phyloP scores from a whole-genome alignment of 1,140 invertebrate genomes.

The Drosophila kikkawai region DNA sequence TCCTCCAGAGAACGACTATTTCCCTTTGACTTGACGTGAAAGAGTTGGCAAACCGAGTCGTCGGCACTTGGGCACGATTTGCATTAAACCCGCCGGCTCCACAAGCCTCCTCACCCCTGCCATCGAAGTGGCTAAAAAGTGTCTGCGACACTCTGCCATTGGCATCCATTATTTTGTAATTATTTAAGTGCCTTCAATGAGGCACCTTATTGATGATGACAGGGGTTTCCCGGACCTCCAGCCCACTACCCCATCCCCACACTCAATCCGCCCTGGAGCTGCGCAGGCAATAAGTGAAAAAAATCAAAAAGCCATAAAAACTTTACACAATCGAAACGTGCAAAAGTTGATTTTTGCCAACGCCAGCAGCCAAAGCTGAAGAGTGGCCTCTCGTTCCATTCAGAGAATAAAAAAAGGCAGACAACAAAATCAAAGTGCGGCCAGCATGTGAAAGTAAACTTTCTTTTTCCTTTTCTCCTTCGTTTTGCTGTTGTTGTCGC shows the following conservation, averaged over 20 bases:
- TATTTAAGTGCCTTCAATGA: conserved; percentile 75
- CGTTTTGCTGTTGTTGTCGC: conserved; percentile 20
- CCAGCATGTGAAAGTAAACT: conserved; percentile 72
- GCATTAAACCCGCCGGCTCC: conserved; percentile 53
- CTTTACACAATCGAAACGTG: conserved; percentile 84
- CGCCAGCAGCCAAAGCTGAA: conserved; percentile 65
- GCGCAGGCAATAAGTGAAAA: conserved; percentile 76
- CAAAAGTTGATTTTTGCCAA: conserved; percentile 82
- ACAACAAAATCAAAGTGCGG: conserved; percentile 80
- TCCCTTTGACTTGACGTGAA: conserved; percentile 55
- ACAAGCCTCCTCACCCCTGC: background rate
- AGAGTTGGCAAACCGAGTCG: conserved; percentile 54
- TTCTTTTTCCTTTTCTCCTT: conserved; percentile 41
- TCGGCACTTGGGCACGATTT: conserved; percentile 76
- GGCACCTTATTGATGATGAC: conserved; percentile 54
- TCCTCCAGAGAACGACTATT: conserved; percentile 24
- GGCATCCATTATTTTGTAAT: conserved; percentile 79
- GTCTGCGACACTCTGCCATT: conserved; percentile 49
- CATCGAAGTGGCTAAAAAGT: conserved; percentile 52
- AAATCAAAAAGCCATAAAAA: conserved; percentile 85
- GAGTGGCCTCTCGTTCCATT: conserved; percentile 12
- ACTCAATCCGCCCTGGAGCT: conserved; percentile 2
- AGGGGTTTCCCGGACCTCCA: conserved; percentile 13
- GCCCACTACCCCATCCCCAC: background rate
- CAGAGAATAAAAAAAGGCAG: conserved; percentile 38